A percentile compares a stretch with the other conserved stretches of the same genome.
phyloP scores from a whole-genome alignment of 2,797 vertebrate genomes.

The Chelidonichthys spinosus region DNA sequence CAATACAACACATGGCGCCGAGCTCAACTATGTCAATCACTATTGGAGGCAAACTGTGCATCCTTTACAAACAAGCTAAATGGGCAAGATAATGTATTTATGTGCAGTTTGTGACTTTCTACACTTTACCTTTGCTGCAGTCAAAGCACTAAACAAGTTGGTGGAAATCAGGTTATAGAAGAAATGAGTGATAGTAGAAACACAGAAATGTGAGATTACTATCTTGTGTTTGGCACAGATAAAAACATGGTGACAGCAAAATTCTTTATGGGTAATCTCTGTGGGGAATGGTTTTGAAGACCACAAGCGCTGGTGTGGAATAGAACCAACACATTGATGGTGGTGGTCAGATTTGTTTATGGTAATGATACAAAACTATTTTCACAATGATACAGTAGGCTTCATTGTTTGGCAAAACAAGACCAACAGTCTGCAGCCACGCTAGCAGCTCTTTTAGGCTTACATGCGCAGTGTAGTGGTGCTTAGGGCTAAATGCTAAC shows the following conservation, averaged over 20 bases:
- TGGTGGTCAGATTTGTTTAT: slow-evolving; percentile 24
- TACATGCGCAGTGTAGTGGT: neutral
- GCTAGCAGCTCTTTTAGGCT: neutral
- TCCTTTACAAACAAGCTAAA: neutral
- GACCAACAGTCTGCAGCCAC: neutral
- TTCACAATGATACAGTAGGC: neutral
- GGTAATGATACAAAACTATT: slow-evolving; percentile 30
- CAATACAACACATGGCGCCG: no score
- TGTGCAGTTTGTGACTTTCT: neutral
- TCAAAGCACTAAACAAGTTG: neutral
- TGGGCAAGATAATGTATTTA: neutral
- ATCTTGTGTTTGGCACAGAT: neutral
- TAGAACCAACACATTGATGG: slow-evolving; percentile 1
- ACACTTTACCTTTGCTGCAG: neutral
- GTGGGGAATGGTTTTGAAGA: slow-evolving; percentile 6
- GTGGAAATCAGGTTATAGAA: neutral
- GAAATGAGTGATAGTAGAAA: neutral
- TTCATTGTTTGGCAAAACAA: neutral
- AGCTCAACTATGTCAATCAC: neutral
- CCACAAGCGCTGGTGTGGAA: slow-evolving; percentile 1
- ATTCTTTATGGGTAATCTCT: slow-evolving; percentile 1
- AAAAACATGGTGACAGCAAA: neutral
- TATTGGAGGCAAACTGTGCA: neutral
- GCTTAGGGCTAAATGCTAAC: neutral
- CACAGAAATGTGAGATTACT: neutral